These are phyloP conservation scores for Meghimatium bilineatum DNA, from an alignment of 2,888 invertebrate species.

Conservation along the genomic window DNA sequence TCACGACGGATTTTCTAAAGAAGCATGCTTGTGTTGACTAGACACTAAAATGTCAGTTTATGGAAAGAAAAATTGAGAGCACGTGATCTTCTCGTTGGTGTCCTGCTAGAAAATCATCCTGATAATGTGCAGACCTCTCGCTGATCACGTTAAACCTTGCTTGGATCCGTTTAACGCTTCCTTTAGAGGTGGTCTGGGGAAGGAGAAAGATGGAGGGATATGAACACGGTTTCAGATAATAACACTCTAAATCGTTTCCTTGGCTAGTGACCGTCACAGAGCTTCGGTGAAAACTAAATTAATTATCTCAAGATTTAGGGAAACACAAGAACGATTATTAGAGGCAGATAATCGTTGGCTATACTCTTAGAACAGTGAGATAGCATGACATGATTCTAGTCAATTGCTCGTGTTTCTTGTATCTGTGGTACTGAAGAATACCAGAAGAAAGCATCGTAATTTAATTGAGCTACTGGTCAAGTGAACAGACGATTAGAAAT, in stretches of 20 bases:
- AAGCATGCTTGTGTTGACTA: neutral
- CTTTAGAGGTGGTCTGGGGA: neutral
- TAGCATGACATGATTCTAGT: neutral
- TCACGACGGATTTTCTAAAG: neutral
- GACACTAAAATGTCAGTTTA: neutral
- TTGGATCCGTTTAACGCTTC: neutral
- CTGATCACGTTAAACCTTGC: neutral
- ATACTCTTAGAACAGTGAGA: neutral
- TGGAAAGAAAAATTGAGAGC: neutral
- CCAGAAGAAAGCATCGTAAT: neutral
- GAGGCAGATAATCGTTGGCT: constrained; percentile 19
- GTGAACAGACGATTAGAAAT: constrained; percentile 11
- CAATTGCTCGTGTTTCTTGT: neutral
- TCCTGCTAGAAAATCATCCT: neutral
- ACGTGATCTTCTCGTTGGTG: neutral
- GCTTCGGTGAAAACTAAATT: constrained; percentile 19
- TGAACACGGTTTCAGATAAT: neutral
- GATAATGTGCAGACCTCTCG: constrained; percentile 9
- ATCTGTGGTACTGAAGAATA: neutral
- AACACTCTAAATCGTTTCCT: constrained; percentile 6
- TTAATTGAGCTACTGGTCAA: neutral
- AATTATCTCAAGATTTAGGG: neutral
- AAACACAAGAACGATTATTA: neutral
- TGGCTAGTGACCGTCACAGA: constrained; percentile 1
- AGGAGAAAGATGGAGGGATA: neutral